Evolutionary conservation across 2,113 vertebrate species (phyloP).

Genomic region (Struthio camelus): DNA sequence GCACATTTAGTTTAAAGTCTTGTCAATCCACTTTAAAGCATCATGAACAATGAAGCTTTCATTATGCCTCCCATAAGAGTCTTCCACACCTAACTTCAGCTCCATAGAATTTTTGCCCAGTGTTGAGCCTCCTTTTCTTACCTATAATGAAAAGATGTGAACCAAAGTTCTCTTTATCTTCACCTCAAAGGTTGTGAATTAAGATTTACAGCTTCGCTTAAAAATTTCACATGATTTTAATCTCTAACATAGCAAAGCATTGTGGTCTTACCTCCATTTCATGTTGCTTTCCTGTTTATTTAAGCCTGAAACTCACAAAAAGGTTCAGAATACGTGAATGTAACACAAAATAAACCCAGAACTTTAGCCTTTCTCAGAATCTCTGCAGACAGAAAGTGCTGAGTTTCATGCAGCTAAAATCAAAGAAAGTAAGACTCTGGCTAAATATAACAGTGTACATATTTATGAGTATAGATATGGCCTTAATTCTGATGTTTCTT

Average conservation of each 20-base stretch:
- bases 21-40: not conserved
- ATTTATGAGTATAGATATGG: constrained; percentile 23
- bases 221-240: not conserved
- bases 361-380: constrained; percentile 32
- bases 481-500: constrained; percentile 3
- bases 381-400: constrained; percentile 1
- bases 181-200: not conserved
- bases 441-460: constrained; percentile 35
- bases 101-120: not conserved
- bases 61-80: not conserved
- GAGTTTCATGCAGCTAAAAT: constrained; percentile 41
- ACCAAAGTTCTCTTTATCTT: not conserved
- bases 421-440: constrained; percentile 29
- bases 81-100: not conserved
- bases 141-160: not conserved
- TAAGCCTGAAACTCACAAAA: constrained; percentile 1
- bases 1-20: not conserved
- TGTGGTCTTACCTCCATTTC: not conserved
- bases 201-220: not conserved
- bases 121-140: not conserved
- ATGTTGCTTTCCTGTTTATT: not conserved
- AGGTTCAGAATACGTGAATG: not conserved
- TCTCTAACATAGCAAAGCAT: not conserved
- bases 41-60: not conserved
- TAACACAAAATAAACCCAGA: not conserved